Evolutionary conservation across 2,797 vertebrate genomes (phyloP).

Genomic region (Silurus lanzhouensis): DNA sequence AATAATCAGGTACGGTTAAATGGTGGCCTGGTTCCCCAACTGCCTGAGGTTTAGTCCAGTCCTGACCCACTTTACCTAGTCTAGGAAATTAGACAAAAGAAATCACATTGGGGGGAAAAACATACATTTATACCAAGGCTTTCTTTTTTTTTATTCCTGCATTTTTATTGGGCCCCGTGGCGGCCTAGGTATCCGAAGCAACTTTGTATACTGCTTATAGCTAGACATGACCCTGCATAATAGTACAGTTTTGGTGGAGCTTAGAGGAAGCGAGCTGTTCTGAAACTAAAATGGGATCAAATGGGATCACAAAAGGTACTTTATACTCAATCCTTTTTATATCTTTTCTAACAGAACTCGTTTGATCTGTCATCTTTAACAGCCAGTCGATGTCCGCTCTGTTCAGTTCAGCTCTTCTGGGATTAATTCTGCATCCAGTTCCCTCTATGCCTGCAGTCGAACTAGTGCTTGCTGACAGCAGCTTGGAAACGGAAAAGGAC

Average conservation of each 20-base stretch:
- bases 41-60: slow-evolving; percentile 39
- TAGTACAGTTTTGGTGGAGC: background rate
- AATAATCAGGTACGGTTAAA: slow-evolving; percentile 38
- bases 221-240: background rate
- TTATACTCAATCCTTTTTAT: background rate
- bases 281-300: background rate
- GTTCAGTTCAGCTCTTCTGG: background rate
- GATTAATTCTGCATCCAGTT: slow-evolving; percentile 23
- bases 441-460: background rate
- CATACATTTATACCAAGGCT: background rate
- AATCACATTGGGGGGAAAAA: background rate
- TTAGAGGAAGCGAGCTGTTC: background rate
- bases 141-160: background rate
- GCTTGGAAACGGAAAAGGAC: background rate
- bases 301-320: background rate
- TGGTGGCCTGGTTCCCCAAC: slow-evolving; percentile 32
- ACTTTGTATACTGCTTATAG: background rate
- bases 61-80: slow-evolving; percentile 32
- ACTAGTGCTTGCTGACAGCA: background rate
- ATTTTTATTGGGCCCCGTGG: background rate
- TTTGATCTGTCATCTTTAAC: background rate
- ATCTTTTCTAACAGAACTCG: background rate
- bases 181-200: background rate
- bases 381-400: background rate
- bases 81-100: slow-evolving; percentile 9